phyloP scores from a whole-genome alignment of 2,113 vertebrate genomes.

The Channa maculata region DNA sequence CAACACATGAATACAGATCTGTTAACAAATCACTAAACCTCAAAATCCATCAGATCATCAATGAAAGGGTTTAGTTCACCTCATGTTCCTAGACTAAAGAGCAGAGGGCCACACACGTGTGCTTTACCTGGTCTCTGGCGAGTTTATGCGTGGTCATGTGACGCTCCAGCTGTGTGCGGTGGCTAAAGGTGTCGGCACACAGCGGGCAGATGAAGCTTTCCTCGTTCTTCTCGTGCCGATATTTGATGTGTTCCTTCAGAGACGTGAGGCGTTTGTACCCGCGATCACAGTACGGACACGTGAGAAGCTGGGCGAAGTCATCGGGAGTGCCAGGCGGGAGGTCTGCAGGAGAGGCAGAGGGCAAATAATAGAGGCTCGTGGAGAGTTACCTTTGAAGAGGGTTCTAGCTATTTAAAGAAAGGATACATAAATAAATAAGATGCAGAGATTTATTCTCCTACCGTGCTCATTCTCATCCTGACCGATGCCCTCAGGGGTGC shows the following conservation, averaged over 20 bases:
- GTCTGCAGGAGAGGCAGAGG: constrained; percentile 87
- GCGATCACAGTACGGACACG: constrained; percentile 96
- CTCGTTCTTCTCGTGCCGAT: constrained; percentile 94
- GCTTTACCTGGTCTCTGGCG: constrained; percentile 90
- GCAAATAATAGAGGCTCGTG: constrained; percentile 58
- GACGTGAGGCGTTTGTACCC: constrained; percentile 97
- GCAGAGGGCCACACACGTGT: not conserved
- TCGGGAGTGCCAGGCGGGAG: constrained; percentile 92
- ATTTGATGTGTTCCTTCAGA: constrained; percentile 98
- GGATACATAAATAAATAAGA: too few relatives aligned
- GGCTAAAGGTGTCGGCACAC: constrained; percentile 92
- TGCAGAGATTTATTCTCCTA: constrained; percentile 49
- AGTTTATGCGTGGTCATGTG: constrained; percentile 97
- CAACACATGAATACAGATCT: too few relatives aligned
- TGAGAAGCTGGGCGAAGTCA: constrained; percentile 96
- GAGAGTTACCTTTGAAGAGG: too few relatives aligned
- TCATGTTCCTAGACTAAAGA: too few relatives aligned
- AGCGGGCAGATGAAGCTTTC: constrained; percentile 93
- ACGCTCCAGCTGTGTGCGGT: constrained; percentile 94
- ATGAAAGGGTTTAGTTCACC: too few relatives aligned
- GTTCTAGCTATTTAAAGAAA: too few relatives aligned
- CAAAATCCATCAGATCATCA: too few relatives aligned
- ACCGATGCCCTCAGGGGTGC: constrained; percentile 91
- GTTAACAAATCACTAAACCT: too few relatives aligned
- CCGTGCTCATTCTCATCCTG: constrained; percentile 95